Conservation (phyloP, 2,797 vertebrate genomes). For the Meda fulgida region DNA sequence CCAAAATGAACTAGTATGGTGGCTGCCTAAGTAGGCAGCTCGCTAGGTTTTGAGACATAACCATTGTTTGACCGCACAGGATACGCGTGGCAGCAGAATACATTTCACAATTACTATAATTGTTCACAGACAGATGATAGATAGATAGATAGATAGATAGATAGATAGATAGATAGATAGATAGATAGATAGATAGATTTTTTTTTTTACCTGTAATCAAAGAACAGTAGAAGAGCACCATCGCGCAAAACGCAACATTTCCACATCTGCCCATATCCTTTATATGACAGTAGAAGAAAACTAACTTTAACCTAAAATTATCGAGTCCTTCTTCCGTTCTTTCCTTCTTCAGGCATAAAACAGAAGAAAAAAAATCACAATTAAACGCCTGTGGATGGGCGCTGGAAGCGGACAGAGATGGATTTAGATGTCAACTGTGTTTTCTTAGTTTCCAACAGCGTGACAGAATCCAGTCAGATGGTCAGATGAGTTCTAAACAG, state of each 20-base stretch:
- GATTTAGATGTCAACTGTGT: background rate
- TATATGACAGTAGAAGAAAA: background rate
- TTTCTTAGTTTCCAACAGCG: background rate
- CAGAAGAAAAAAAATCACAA: background rate
- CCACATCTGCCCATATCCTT: constrained; percentile 68
- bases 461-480: constrained; percentile 21
- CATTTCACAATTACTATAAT: background rate
- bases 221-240: constrained; percentile 60
- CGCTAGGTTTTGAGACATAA: background rate
- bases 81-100: constrained; percentile 19
- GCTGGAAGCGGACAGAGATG: background rate
- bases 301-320: constrained; percentile 20
- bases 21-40: background rate
- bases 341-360: background rate
- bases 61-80: background rate
- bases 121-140: background rate
- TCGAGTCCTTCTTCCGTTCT: background rate
- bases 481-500: background rate
- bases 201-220: constrained; percentile 54
- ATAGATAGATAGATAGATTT: background rate
- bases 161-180: constrained; percentile 20
- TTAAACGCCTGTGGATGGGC: background rate
- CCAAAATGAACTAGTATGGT: background rate
- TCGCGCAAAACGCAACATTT: constrained; percentile 61
- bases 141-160: background rate